Evolutionary conservation across 2,113 vertebrate genomes (phyloP).

Genomic region (Coryphaenoides rupestris): DNA sequence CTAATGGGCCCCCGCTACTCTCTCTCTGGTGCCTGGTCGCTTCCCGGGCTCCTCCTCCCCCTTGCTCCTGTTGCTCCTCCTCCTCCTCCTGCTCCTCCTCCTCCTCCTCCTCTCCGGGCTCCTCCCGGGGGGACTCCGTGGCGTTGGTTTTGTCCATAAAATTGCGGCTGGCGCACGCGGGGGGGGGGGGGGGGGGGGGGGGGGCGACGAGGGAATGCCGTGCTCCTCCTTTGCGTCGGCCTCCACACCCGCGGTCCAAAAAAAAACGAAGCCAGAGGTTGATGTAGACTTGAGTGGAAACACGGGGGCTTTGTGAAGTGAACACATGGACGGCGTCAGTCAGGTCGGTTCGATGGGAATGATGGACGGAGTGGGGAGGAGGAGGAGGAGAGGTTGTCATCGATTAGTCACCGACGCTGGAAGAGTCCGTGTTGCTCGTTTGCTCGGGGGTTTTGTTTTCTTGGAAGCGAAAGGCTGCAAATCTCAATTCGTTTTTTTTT

Average conservation of each 20-base stretch:
- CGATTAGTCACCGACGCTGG: too few relatives aligned
- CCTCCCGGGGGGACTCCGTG: conserved; percentile 7
- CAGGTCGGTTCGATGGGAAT: conserved; percentile 1
- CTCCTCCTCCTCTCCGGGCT: conserved; percentile 28
- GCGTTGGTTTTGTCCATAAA: conserved; percentile 44
- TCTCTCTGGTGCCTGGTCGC: conserved; percentile 27
- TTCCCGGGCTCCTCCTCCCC: too few relatives aligned
- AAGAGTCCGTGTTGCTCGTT: too few relatives aligned
- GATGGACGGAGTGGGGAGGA: conserved; percentile 30
- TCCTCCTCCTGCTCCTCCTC: too few relatives aligned
- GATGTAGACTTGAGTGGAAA: conserved; percentile 44
- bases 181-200: too few relatives aligned
- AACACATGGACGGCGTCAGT: conserved; percentile 14
- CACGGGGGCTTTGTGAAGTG: conserved; percentile 51
- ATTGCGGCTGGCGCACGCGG: conserved; percentile 29
- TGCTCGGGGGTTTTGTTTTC: too few relatives aligned
- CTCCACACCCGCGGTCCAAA: conserved; percentile 43
- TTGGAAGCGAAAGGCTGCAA: too few relatives aligned
- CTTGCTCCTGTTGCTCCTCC: conserved; percentile 53
- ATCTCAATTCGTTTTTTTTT: too few relatives aligned
- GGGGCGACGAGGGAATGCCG: conserved; percentile 46
- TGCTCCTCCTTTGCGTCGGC: conserved; percentile 44
- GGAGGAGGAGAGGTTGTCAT: conserved; percentile 1
- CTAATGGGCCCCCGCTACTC: conserved; percentile 67
- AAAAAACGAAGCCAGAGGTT: conserved; percentile 42